phyloP scores from a whole-genome alignment of 2,888 invertebrate genomes.

The Myopa testacea region DNA sequence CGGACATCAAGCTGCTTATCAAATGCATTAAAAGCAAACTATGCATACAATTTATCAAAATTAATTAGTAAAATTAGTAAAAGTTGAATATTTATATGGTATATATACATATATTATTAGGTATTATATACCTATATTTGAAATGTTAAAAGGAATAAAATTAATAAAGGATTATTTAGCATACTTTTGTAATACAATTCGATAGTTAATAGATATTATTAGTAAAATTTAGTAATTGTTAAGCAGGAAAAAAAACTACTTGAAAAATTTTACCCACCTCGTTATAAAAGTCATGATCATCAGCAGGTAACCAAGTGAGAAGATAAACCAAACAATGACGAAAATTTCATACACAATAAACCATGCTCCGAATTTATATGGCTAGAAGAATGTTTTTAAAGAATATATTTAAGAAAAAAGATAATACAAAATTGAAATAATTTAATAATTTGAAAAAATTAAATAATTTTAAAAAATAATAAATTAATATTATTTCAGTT shows the following conservation, averaged over 20 bases:
- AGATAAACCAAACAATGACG: slow-evolving; percentile 89
- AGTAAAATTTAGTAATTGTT: too few relatives aligned
- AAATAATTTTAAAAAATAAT: neutral
- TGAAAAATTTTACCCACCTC: slow-evolving; percentile 58
- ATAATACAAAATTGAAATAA: neutral
- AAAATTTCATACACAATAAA: slow-evolving; percentile 83
- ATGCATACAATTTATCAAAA: too few relatives aligned
- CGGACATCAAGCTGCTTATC: too few relatives aligned
- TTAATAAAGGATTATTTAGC: too few relatives aligned
- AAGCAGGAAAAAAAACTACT: neutral
- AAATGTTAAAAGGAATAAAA: too few relatives aligned
- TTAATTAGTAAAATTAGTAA: too few relatives aligned
- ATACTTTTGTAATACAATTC: too few relatives aligned
- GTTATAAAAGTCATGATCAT: slow-evolving; percentile 91
- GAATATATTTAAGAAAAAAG: neutral
- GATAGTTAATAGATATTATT: too few relatives aligned
- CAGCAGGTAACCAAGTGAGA: slow-evolving; percentile 89
- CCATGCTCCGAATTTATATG: slow-evolving; percentile 71
- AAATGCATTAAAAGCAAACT: too few relatives aligned
- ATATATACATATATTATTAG: too few relatives aligned
- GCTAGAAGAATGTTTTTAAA: slow-evolving; percentile 50
- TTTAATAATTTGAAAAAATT: neutral
- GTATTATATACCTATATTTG: too few relatives aligned
- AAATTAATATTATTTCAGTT: neutral
- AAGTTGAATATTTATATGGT: too few relatives aligned